A percentile compares a stretch with the other conserved stretches of the same genome.
These are phyloP conservation scores for Drosophila koepferae DNA, from an alignment of 2,888 invertebrate genomes.

Conservation along the genomic window DNA sequence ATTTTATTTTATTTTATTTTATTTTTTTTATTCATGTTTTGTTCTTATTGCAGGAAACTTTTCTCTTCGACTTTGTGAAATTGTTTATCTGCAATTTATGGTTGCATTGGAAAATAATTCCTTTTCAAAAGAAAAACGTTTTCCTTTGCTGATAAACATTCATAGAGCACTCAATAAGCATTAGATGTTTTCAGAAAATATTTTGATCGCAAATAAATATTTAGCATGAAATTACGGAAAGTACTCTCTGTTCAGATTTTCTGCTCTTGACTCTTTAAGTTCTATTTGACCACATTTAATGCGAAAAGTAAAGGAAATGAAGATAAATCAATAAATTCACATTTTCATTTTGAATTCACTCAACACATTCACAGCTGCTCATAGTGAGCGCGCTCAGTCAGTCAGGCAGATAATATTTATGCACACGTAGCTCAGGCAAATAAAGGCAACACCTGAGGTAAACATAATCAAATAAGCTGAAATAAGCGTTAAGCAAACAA, in stretches of 20 bases:
- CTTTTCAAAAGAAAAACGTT: not conserved
- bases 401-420: slow-evolving; percentile 36
- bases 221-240: not conserved
- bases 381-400: slow-evolving; percentile 8
- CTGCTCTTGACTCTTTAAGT: not conserved
- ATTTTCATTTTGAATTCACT: slow-evolving; percentile 9
- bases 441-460: slow-evolving; percentile 64
- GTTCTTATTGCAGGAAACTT: slow-evolving; percentile 1
- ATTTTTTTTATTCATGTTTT: slow-evolving; percentile 12
- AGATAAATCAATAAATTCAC: slow-evolving; percentile 3
- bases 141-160: not conserved
- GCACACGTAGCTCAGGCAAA: slow-evolving; percentile 22
- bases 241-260: too few species aligned
- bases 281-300: not conserved
- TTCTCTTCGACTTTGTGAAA: slow-evolving; percentile 8
- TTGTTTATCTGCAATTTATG: not conserved
- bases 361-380: slow-evolving; percentile 3
- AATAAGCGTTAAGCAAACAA: slow-evolving; percentile 64
- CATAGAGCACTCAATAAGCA: not conserved
- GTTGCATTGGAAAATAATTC: not conserved
- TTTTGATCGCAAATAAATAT: not conserved
- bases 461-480: slow-evolving; percentile 78
- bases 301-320: not conserved
- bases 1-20: slow-evolving; percentile 13
- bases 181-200: not conserved